These are phyloP conservation scores for Rhea pennata DNA, from an alignment of 2,113 vertebrate genomes.

Conservation along the genomic window DNA sequence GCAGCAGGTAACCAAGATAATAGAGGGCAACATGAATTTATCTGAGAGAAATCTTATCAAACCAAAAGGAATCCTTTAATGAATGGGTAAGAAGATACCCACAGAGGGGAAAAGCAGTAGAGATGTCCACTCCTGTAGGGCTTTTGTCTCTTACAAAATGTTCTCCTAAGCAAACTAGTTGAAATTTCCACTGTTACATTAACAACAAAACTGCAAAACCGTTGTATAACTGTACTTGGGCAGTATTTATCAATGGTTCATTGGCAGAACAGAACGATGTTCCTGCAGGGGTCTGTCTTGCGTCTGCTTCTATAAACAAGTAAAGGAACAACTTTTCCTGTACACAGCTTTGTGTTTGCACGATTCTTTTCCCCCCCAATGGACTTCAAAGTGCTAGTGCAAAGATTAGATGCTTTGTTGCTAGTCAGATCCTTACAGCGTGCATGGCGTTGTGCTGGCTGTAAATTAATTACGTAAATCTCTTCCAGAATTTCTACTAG, in stretches of 20 bases:
- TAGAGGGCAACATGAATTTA: background rate
- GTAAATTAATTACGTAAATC: background rate
- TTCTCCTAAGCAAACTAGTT: background rate
- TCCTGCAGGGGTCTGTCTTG: background rate
- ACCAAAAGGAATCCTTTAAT: background rate
- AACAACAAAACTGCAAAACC: background rate
- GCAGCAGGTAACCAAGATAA: background rate
- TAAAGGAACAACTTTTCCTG: background rate
- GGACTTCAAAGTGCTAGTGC: background rate
- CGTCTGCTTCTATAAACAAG: background rate
- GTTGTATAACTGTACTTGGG: background rate
- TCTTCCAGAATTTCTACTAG: background rate
- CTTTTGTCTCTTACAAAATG: background rate
- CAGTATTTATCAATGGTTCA: background rate
- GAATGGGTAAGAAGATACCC: background rate
- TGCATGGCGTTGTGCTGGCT: background rate
- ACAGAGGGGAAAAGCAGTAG: background rate
- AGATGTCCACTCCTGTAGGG: background rate
- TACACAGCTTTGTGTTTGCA: background rate
- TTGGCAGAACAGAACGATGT: background rate
- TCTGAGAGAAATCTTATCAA: background rate
- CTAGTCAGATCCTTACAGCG: rapidly evolving
- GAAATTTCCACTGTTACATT: background rate
- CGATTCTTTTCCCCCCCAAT: background rate
- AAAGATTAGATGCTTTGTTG: background rate